phyloP scores from a whole-genome alignment of 1,140 invertebrate species.

The Agrypnia vestita region DNA sequence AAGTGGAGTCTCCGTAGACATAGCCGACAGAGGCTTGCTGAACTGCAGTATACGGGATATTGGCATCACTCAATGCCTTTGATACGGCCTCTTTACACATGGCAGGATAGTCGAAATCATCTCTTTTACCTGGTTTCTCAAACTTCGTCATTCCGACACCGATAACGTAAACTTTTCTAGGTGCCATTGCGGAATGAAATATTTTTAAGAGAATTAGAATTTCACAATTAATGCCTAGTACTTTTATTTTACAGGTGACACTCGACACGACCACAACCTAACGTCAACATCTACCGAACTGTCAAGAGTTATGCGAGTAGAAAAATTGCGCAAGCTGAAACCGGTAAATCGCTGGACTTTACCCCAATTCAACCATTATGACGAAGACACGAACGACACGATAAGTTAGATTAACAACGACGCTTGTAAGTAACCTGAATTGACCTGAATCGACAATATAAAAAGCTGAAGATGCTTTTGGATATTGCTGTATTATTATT shows the following conservation, averaged over 20 bases:
- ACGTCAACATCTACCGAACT: background rate
- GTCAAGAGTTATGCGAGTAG: background rate
- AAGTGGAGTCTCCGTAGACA: conserved; percentile 97
- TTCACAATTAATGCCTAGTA: background rate
- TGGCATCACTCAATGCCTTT: conserved; percentile 91
- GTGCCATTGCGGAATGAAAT: conserved; percentile 29
- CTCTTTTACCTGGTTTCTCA: conserved; percentile 86
- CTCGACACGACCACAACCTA: background rate
- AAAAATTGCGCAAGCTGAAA: conserved; percentile 48
- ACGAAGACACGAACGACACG: background rate
- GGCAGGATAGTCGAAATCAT: conserved; percentile 93
- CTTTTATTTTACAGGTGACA: too few species aligned
- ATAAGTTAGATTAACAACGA: too few species aligned
- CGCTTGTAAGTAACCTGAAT: too few species aligned
- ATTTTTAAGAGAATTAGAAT: background rate
- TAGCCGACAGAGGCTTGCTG: conserved; percentile 95
- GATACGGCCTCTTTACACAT: conserved; percentile 95
- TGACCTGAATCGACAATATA: too few species aligned
- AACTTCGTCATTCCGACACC: conserved; percentile 97
- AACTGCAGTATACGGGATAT: conserved; percentile 85
- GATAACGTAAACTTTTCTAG: conserved; percentile 86
- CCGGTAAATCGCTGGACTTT: conserved; percentile 44
- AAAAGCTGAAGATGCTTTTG: too few species aligned
- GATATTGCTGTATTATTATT: too few species aligned
- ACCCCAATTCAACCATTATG: conserved; percentile 19